Evolutionary conservation across 2,888 invertebrate genomes (phyloP), one percentile per base, ranked within the genome.

Genomic region (Gnatocerus cornutus): DNA sequence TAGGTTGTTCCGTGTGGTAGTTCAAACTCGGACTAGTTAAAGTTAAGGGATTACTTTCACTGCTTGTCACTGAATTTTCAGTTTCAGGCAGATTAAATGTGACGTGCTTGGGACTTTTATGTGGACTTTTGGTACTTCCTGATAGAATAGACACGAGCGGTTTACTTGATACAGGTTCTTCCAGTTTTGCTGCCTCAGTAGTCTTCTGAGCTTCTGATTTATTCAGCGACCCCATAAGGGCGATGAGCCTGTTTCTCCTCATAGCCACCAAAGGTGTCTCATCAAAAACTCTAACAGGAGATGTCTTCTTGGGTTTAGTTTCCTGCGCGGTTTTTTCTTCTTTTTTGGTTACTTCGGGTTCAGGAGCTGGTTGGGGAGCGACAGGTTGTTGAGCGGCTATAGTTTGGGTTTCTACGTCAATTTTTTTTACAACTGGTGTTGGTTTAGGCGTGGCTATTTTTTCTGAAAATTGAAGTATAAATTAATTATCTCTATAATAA

Each of bases 391-490:
- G 68, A 33, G 56, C 50, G 45, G 71, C 61, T 37, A 71, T 14
- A 4, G 83, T 83, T 76, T 83, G 83, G 1, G 83, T 83, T 73
- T 81, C 82, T 1, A 75, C 82, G 55, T 77, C 80, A 14, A 79
- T 73, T 14, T 78, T 70, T 71, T 80, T 81, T 0, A 76, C 33
- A 33, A 33, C 33, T 6, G 33, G 7, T 1, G 33, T 33, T 9
- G 33, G 33, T 33, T 33, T 78, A 3, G 71, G 13, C 62, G 75
- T 73, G 9, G 72, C n/a, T 9, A 3, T 29, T 37, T 41, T 74
- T 37, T 16, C 41, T 56, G n/a, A 39, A 21, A 41, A 39, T 21
- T 21, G 4, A 21, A 21, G 4, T 21, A 21, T 21, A 4, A 21
- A 4, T 21, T 21, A n/a, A n/a, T n/a, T 41, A 10, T 41, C 10